Conservation (phyloP, 2,797 vertebrate genomes). For the Microhierax caerulescens region DNA sequence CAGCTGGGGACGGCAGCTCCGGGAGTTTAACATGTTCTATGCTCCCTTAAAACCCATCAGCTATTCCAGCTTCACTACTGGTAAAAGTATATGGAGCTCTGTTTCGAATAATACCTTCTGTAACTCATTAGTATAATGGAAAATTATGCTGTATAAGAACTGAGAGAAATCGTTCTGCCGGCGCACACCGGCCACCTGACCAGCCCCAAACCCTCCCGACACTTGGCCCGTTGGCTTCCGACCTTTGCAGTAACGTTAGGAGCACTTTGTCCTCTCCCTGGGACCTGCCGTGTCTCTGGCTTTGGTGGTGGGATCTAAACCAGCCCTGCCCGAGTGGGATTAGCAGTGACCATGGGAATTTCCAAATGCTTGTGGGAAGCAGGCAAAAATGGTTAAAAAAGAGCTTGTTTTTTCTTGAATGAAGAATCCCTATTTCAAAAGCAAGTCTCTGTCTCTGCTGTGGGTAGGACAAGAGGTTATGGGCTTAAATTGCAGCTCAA, state of each 20-base stretch:
- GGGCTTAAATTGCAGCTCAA: not conserved
- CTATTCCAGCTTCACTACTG: not conserved
- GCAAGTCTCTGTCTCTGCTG: not conserved
- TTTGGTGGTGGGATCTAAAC: not conserved
- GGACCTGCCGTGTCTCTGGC: not conserved
- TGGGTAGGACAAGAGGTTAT: not conserved
- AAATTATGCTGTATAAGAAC: not conserved
- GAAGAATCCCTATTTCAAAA: not conserved
- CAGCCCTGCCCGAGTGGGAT: not conserved
- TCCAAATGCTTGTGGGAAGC: not conserved
- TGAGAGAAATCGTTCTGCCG: fast-evolving
- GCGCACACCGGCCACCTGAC: not conserved
- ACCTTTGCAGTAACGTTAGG: not conserved
- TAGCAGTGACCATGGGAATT: not conserved
- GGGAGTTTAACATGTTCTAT: not conserved
- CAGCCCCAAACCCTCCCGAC: not conserved
- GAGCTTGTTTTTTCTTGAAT: not conserved
- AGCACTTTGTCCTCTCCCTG: not conserved
- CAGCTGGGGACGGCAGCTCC: not conserved
- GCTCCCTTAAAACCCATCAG: not conserved
- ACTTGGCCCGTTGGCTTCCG: fast-evolving
- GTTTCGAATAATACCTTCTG: not conserved
- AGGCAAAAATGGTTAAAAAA: not conserved
- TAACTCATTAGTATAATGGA: not conserved
- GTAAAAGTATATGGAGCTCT: not conserved